A percentile compares a stretch with the other conserved stretches of the same genome.
phyloP scores from a whole-genome alignment of 1,140 invertebrate genomes.

The Nylanderia fulva region DNA sequence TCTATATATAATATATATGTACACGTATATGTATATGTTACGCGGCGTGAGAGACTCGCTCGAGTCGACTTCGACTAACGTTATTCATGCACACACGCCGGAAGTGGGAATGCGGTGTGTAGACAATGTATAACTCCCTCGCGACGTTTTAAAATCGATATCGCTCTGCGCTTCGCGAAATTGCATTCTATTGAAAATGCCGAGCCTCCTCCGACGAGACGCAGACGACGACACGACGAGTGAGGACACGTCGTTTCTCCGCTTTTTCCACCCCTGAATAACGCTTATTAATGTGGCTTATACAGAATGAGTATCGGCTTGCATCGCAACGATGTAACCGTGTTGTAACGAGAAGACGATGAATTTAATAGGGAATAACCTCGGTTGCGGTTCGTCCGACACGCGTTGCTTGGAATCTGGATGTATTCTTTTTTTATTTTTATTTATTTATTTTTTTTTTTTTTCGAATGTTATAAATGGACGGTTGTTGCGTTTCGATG shows the following conservation, averaged over 20 bases:
- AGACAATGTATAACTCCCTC: conserved; percentile 12
- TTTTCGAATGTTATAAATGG: not conserved
- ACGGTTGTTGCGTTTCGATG: not conserved
- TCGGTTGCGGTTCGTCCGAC: conserved; percentile 40
- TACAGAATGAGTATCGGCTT: conserved; percentile 37
- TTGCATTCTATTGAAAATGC: conserved; percentile 23
- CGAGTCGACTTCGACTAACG: not conserved
- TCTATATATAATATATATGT: not conserved
- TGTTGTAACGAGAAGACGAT: not conserved
- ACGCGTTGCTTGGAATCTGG: conserved; percentile 31
- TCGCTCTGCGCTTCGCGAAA: not conserved
- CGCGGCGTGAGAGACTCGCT: not conserved
- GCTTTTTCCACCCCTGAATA: not conserved
- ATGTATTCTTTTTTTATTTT: too few relatives aligned
- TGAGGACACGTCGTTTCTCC: not conserved
- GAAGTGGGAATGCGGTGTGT: not conserved
- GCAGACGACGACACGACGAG: not conserved
- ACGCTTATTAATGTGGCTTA: conserved; percentile 35
- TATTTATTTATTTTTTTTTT: too few relatives aligned
- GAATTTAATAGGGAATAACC: not conserved
- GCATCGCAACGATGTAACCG: conserved; percentile 7
- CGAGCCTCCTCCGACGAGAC: not conserved
- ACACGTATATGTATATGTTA: not conserved
- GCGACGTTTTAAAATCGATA: conserved; percentile 18
- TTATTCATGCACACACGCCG: not conserved